These are phyloP conservation scores for Theodoxus fluviatilis DNA, from an alignment of 2,888 invertebrate species.

Conservation along the genomic window DNA sequence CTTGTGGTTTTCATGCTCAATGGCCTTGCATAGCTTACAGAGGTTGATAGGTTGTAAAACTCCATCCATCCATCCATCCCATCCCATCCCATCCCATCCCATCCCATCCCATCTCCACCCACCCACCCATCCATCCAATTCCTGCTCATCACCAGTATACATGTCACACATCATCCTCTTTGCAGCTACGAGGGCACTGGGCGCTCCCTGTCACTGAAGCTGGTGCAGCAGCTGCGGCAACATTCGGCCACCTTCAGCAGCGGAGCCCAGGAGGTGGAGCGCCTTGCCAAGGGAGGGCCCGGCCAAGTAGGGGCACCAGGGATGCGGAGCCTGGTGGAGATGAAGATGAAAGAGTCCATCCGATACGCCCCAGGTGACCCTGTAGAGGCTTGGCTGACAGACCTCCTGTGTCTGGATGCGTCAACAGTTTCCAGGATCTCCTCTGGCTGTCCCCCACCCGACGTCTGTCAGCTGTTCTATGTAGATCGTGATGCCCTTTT, in stretches of 20 bases:
- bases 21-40: too few relatives aligned
- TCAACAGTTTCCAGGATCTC: conserved; percentile 73
- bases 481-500: conserved; percentile 87
- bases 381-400: conserved; percentile 89
- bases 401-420: conserved; percentile 89
- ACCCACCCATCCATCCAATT: too few relatives aligned
- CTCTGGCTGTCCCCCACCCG: conserved; percentile 88
- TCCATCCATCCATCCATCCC: too few relatives aligned
- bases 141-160: too few relatives aligned
- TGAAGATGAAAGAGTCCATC: conserved; percentile 90
- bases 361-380: conserved; percentile 84
- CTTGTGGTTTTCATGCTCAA: too few relatives aligned
- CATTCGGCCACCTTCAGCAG: conserved; percentile 71
- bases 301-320: neutral
- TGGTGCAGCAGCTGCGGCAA: conserved; percentile 84
- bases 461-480: conserved; percentile 80
- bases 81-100: too few relatives aligned
- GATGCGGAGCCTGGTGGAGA: conserved; percentile 51
- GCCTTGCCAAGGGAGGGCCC: conserved; percentile 41
- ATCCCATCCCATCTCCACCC: too few relatives aligned
- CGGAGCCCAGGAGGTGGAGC: conserved; percentile 63
- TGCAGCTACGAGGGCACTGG: conserved; percentile 93
- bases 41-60: too few relatives aligned
- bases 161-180: conserved; percentile 17
- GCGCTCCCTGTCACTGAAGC: conserved; percentile 90